Conservation (phyloP, 2,888 invertebrate species). For the Drosophila mercatorum region DNA sequence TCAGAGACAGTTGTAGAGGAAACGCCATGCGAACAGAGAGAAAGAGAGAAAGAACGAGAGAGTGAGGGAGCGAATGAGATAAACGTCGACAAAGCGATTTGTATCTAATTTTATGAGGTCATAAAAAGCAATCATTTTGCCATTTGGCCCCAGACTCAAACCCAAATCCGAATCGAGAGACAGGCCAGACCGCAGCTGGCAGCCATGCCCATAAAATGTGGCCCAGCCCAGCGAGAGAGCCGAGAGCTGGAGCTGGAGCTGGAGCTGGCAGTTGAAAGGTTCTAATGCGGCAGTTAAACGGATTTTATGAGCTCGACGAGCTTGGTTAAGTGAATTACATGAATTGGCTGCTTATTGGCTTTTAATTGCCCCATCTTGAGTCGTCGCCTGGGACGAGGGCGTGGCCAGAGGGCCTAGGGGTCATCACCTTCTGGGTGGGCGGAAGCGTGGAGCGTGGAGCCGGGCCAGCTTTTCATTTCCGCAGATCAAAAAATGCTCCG, state of each 20-base stretch:
- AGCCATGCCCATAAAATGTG: conserved; percentile 63
- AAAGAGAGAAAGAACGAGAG: conserved; percentile 6
- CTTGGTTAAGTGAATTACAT: conserved; percentile 71
- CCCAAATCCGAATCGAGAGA: conserved; percentile 18
- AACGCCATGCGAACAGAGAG: background rate
- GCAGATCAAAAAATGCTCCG: conserved; percentile 46
- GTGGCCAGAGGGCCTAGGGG: conserved; percentile 33
- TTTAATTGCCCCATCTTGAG: conserved; percentile 66
- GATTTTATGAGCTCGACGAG: conserved; percentile 65
- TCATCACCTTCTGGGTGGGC: conserved; percentile 26
- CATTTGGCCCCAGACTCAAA: conserved; percentile 71
- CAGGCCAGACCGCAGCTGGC: conserved; percentile 67
- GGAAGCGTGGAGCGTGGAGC: conserved; percentile 37
- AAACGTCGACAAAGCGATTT: conserved; percentile 82
- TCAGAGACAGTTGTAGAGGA: conserved; percentile 27
- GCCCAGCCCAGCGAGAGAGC: conserved; percentile 34
- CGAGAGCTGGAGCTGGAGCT: conserved; percentile 22
- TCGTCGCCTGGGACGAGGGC: conserved; percentile 28
- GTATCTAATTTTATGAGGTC: conserved; percentile 84
- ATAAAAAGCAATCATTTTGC: conserved; percentile 83
- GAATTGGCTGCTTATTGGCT: conserved; percentile 74
- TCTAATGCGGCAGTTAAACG: conserved; percentile 70
- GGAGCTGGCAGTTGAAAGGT: conserved; percentile 54
- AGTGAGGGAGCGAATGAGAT: conserved; percentile 48
- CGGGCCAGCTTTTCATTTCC: conserved; percentile 56